phyloP scores from a whole-genome alignment of 2,888 invertebrate genomes.

The Folsomia candida region DNA sequence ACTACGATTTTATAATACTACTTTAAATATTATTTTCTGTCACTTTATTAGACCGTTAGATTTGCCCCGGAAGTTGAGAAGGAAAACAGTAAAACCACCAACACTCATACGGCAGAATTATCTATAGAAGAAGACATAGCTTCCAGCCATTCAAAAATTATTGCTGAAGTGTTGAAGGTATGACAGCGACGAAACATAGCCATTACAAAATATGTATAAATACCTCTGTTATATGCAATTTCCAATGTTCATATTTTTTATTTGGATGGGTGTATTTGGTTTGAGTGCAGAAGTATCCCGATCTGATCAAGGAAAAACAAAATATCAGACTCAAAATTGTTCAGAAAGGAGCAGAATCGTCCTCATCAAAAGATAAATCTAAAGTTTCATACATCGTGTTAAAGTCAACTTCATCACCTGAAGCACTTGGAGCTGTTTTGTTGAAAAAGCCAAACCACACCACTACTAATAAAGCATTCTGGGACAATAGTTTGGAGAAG shows the following conservation, averaged over 20 bases:
- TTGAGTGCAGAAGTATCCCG: constrained; percentile 85
- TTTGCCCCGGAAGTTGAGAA: constrained; percentile 60
- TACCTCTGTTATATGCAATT: no score
- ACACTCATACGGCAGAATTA: neutral
- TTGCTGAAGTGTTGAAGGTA: constrained; percentile 81
- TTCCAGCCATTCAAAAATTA: constrained; percentile 77
- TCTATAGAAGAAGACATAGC: constrained; percentile 13
- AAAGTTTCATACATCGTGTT: constrained; percentile 59
- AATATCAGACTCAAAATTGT: constrained; percentile 83
- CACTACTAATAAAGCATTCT: constrained; percentile 36
- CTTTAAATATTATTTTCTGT: constrained; percentile 1
- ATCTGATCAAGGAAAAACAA: constrained; percentile 79
- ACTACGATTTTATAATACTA: neutral
- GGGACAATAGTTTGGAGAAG: constrained; percentile 42
- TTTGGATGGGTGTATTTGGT: no score
- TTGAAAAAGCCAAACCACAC: constrained; percentile 37
- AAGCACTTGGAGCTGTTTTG: constrained; percentile 33
- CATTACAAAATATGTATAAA: no score
- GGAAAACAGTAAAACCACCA: constrained; percentile 58
- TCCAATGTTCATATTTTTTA: no score
- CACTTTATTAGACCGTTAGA: constrained; percentile 55
- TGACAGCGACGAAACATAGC: no score
- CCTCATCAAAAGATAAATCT: constrained; percentile 50
- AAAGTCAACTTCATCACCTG: constrained; percentile 52
- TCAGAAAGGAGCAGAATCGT: constrained; percentile 57